Percentiles rank a stretch among this genome's conserved stretches.
These are phyloP conservation scores for Penaeus japonicus DNA, from an alignment of 1,140 invertebrate genomes.

Conservation along the genomic window DNA sequence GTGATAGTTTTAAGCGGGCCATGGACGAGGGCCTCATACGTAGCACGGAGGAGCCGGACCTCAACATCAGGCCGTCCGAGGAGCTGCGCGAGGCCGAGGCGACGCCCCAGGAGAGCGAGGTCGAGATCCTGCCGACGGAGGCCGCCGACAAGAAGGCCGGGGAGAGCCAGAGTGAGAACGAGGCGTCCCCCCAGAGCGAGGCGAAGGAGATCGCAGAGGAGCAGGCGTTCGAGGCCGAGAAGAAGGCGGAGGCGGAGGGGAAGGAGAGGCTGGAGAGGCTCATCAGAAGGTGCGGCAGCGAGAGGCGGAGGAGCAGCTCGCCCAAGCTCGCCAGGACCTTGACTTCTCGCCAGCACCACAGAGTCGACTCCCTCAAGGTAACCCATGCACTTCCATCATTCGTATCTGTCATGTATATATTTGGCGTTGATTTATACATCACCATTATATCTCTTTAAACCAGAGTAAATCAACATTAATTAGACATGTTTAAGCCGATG, in stretches of 20 bases:
- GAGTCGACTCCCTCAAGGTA: conserved; percentile 33
- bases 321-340: not conserved
- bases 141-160: conserved; percentile 18
- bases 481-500: too few species aligned
- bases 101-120: conserved; percentile 2
- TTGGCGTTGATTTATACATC: too few species aligned
- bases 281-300: not conserved
- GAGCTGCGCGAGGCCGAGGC: conserved; percentile 10
- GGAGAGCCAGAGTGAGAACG: conserved; percentile 34
- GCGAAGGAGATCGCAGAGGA: not conserved
- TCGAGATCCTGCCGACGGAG: not conserved
- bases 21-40: conserved; percentile 49
- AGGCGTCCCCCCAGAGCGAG: conserved; percentile 16
- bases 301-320: not conserved
- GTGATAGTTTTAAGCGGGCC: conserved; percentile 56
- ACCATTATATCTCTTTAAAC: too few species aligned
- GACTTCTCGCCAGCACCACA: conserved; percentile 2
- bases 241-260: conserved; percentile 13
- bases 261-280: not conserved
- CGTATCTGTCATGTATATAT: too few species aligned
- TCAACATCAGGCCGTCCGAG: conserved; percentile 41
- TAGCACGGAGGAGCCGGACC: conserved; percentile 37
- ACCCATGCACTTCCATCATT: not conserved
- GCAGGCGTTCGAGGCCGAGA: conserved; percentile 3
- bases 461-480: too few species aligned